Evolutionary conservation across 2,888 invertebrate genomes (phyloP), one percentile per base, ranked within the genome.

Genomic region (Myopa tessellatipennis): DNA sequence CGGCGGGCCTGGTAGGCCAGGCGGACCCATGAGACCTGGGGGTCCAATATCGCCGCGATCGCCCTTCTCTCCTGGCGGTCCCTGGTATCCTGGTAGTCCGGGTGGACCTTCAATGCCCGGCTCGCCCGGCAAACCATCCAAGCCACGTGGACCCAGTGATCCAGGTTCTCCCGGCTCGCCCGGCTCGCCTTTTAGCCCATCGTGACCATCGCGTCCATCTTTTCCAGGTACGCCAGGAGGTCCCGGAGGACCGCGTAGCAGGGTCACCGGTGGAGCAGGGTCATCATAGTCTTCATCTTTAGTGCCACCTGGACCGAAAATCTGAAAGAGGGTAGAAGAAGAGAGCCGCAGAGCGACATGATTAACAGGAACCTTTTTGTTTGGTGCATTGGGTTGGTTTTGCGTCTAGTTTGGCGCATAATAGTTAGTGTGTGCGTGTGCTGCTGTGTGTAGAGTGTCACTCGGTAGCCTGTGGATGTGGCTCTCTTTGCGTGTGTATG

Each of bases 1-100:
- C 82, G 94, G 94, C 55, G 94, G 94, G 76, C 94, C 94, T 10
- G 94, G 94, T 82, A 94, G 88, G 36, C 97, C 97, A 18, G 98
- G 97, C 52, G 97, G 96, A 82, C 98, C 98, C 93, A 98, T 95
- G 85, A 97, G 92, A 79, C 98, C 98, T 14, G 98, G 96, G 10
- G 96, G 96, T 68, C 97, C 97, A 88, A 97, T 96, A 87, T 96
- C 96, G 12, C 97, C 97, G 10, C 89, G 86, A 83, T 88, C 88
- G 76, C 96, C 96, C 86, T 95, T 95, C 82, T 94, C 95, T 70
- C 98, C 98, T 85, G 96, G 96, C 6, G 95, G 94, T 34, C 97
- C 97, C 83, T 93, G 91, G 85, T 93, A 92, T 71, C 97, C 97
- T 92, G 89, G 89, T 82, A 89, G 77, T 8, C 96, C 96, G 40